phyloP scores from a whole-genome alignment of 92 coral and sea anemone genomes.

The Actinernus sp. region DNA sequence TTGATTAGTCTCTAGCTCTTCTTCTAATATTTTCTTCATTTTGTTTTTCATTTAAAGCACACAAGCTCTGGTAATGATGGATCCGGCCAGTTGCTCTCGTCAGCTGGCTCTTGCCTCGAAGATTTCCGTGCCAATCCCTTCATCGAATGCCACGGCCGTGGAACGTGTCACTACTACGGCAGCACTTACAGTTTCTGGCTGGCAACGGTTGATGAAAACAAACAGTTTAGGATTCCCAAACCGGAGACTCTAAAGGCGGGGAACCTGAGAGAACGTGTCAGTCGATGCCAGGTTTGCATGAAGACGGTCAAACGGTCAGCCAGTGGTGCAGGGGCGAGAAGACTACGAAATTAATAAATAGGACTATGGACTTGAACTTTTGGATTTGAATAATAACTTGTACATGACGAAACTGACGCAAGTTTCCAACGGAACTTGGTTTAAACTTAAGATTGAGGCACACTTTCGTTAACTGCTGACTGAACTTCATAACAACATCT shows the following conservation, averaged over 20 bases:
- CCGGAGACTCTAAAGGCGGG: slow-evolving; percentile 92
- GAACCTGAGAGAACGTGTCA: slow-evolving; percentile 78
- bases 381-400: too few relatives aligned
- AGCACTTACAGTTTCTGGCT: slow-evolving; percentile 98
- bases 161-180: slow-evolving; percentile 95
- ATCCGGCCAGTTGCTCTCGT: slow-evolving; percentile 91
- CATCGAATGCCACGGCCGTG: slow-evolving; percentile 99
- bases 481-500: too few relatives aligned
- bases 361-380: too few relatives aligned
- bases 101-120: slow-evolving; percentile 95
- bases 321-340: slow-evolving; percentile 7
- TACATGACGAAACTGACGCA: too few relatives aligned
- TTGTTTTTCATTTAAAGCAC: slow-evolving; percentile 58
- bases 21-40: too few relatives aligned
- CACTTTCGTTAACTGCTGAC: too few relatives aligned
- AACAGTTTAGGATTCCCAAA: slow-evolving; percentile 70
- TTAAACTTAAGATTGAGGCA: too few relatives aligned
- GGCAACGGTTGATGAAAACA: slow-evolving; percentile 66
- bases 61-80: slow-evolving; percentile 98
- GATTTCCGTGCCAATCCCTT: slow-evolving; percentile 95
- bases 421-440: too few relatives aligned
- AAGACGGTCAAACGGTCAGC: not conserved
- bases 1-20: too few relatives aligned
- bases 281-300: slow-evolving; percentile 89
- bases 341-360: slow-evolving; percentile 40